phyloP scores from a whole-genome alignment of 2,888 invertebrate species.

The Nymphalis c-album region DNA sequence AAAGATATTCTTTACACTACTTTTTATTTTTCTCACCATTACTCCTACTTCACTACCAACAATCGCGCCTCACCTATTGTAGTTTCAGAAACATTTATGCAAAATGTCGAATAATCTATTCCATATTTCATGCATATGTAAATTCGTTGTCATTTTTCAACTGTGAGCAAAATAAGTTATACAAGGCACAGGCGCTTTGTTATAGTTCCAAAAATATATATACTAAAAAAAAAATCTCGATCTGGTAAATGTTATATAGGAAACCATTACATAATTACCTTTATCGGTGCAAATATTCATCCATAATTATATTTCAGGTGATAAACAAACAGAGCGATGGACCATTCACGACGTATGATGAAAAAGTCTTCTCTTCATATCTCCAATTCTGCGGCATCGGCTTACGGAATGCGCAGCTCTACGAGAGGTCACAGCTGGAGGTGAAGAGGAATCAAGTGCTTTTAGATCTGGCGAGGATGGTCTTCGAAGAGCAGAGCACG shows the following conservation, averaged over 20 bases:
- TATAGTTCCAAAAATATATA: no score
- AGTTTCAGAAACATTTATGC: no score
- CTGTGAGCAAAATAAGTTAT: no score
- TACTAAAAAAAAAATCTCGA: no score
- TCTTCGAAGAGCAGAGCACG: constrained; percentile 98
- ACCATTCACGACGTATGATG: constrained; percentile 92
- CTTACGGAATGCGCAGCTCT: constrained; percentile 96
- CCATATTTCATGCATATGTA: no score
- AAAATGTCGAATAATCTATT: no score
- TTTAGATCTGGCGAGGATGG: constrained; percentile 96
- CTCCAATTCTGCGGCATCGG: constrained; percentile 98
- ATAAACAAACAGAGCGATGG: constrained; percentile 94
- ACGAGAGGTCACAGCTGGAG: constrained; percentile 96
- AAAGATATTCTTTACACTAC: neutral
- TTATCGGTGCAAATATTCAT: neutral
- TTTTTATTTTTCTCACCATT: neutral
- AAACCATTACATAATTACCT: neutral
- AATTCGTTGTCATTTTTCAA: no score
- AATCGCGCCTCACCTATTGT: no score
- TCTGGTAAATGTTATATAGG: no score
- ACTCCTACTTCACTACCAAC: neutral
- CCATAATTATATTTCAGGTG: constrained; percentile 77
- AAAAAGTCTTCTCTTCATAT: constrained; percentile 94
- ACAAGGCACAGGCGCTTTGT: no score
- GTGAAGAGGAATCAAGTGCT: constrained; percentile 97